Conservation (phyloP, 2,797 vertebrate genomes). For the Eremophila alpestris region DNA sequence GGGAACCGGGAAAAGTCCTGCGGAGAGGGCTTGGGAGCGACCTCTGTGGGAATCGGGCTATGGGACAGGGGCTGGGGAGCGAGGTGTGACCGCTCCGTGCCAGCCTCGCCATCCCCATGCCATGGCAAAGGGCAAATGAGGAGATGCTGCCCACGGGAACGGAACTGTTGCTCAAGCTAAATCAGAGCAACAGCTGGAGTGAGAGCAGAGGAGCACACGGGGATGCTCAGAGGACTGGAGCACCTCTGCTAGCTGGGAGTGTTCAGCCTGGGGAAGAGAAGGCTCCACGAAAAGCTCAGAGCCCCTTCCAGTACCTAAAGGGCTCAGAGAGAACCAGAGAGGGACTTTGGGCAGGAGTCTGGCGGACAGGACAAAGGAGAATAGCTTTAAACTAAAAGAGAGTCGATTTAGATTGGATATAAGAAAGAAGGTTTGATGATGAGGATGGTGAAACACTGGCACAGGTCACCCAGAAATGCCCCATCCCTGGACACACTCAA, state of each 20-base stretch:
- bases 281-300: not conserved
- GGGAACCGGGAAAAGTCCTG: accelerated
- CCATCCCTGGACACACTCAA: not conserved
- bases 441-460: not conserved
- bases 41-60: accelerated
- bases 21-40: accelerated
- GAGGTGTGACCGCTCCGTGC: accelerated
- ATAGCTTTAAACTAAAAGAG: not conserved
- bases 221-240: not conserved
- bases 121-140: accelerated
- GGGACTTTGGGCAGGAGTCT: not conserved
- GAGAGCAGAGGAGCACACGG: not conserved
- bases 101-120: not conserved
- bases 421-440: not conserved
- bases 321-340: not conserved
- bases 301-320: not conserved
- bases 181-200: not conserved
- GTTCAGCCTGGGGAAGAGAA: not conserved
- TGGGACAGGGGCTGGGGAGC: accelerated
- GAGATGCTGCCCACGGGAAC: not conserved
- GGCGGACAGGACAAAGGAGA: not conserved
- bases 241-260: not conserved
- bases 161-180: not conserved
- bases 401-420: accelerated
- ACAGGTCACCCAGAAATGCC: not conserved